These are phyloP conservation scores for Cromileptes altivelis DNA, from an alignment of 2,113 vertebrate species.

Conservation along the genomic window DNA sequence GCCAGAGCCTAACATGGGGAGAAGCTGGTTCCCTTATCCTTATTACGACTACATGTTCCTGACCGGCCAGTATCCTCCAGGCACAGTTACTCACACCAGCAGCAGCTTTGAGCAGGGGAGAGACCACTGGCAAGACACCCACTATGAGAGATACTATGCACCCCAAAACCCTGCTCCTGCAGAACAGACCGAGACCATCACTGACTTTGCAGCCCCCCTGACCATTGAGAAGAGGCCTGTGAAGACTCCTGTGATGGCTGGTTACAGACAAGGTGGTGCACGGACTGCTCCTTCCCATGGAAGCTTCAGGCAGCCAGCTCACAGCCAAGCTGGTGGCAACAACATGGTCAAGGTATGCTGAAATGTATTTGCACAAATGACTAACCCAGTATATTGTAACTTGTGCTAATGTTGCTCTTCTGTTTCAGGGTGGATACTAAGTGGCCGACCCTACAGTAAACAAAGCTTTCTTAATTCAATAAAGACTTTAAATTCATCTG, in stretches of 20 bases:
- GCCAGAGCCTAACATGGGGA: accelerated
- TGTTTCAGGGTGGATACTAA: background rate
- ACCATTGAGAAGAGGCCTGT: background rate
- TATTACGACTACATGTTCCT: conserved; percentile 48
- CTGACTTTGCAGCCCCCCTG: background rate
- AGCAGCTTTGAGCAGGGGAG: conserved; percentile 25
- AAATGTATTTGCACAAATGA: background rate
- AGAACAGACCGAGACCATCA: background rate
- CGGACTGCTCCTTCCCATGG: background rate
- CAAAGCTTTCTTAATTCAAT: background rate
- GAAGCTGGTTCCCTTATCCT: background rate
- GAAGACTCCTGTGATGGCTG: background rate
- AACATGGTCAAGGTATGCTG: background rate
- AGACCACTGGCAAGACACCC: conserved; percentile 14
- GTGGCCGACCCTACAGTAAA: background rate
- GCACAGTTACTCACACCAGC: conserved; percentile 41
- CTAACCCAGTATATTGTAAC: background rate
- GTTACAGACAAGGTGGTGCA: background rate
- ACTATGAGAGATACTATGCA: conserved; percentile 15
- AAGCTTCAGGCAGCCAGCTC: background rate
- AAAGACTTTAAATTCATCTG: background rate
- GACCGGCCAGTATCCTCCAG: conserved; percentile 42
- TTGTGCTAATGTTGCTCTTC: background rate
- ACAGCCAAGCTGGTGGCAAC: no score
- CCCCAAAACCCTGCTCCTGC: accelerated